Percentiles rank a stretch among this genome's conserved stretches.
Evolutionary conservation across 64 coral and sea anemone genomes (phyloP).

Genomic region (Montipora foliosa): DNA sequence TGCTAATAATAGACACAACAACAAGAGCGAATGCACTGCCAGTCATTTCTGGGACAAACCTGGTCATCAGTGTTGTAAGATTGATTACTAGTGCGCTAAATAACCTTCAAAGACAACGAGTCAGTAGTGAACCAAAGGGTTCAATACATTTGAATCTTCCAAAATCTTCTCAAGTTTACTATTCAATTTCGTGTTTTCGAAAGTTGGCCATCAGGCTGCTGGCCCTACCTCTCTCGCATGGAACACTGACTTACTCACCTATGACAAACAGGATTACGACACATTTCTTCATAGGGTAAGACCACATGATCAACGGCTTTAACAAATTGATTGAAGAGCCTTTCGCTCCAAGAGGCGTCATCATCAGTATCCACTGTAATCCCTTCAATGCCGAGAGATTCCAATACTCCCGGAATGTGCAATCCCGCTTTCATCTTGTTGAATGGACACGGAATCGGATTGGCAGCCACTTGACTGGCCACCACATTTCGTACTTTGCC

Average conservation of each 20-base stretch:
- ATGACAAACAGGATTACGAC: conserved; percentile 65
- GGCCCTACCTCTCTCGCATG: not conserved
- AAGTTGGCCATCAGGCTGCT: not conserved
- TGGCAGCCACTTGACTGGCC: conserved; percentile 55
- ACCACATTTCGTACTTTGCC: conserved; percentile 57
- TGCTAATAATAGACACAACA: not conserved
- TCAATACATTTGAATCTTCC: not conserved
- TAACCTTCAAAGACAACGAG: not conserved
- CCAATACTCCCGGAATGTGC: not conserved
- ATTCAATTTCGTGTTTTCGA: not conserved
- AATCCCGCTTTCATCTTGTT: conserved; percentile 48
- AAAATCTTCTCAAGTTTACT: not conserved
- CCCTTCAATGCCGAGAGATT: conserved; percentile 41
- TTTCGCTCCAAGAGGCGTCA: not conserved
- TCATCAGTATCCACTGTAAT: conserved; percentile 67
- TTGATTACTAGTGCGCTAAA: not conserved
- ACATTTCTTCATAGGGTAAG: conserved; percentile 40
- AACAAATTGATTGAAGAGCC: conserved; percentile 32
- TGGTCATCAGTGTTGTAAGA: not conserved
- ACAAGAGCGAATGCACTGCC: not conserved
- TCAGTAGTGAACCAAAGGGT: not conserved
- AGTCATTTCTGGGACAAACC: not conserved
- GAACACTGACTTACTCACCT: conserved; percentile 20
- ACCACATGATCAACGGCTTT: conserved; percentile 13
- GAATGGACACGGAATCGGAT: not conserved